Percentiles rank a stretch among this genome's conserved stretches.
These are phyloP conservation scores for Periophthalmodon schlosseri DNA, from an alignment of 2,113 vertebrate species.

Conservation along the genomic window DNA sequence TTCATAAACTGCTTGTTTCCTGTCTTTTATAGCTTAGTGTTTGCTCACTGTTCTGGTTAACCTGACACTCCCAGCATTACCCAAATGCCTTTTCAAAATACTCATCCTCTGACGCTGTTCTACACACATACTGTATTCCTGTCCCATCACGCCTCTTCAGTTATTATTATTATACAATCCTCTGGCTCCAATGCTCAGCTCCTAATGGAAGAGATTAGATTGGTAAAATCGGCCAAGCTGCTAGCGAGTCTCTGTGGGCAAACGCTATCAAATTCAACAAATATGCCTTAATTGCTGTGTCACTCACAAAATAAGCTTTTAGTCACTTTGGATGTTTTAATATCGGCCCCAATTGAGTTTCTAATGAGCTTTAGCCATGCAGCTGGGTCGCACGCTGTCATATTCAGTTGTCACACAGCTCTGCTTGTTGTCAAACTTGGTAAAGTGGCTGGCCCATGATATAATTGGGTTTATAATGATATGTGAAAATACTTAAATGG, in stretches of 20 bases:
- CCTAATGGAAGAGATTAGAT: conserved; percentile 57
- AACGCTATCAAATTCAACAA: conserved; percentile 58
- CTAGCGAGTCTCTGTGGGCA: conserved; percentile 37
- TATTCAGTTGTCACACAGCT: conserved; percentile 14
- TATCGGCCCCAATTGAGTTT: conserved; percentile 45
- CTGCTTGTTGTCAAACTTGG: conserved; percentile 12
- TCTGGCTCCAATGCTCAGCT: conserved; percentile 18
- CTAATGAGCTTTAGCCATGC: conserved; percentile 37
- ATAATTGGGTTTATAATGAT: not conserved
- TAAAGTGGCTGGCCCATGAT: conserved; percentile 1
- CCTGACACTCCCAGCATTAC: conserved; percentile 34
- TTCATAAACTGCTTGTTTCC: conserved; percentile 1
- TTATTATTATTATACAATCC: conserved; percentile 28
- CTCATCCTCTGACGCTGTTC: conserved; percentile 28
- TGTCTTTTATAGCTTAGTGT: conserved; percentile 11
- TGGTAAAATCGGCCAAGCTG: conserved; percentile 24
- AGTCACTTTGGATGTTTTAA: conserved; percentile 54
- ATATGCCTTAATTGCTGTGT: conserved; percentile 55
- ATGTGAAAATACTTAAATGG: not conserved
- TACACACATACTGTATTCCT: conserved; percentile 19
- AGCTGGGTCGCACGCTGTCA: conserved; percentile 1
- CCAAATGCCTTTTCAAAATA: conserved; percentile 40
- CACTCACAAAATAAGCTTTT: conserved; percentile 50
- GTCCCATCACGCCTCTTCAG: conserved; percentile 33
- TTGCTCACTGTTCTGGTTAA: conserved; percentile 26